Evolutionary conservation across 1,140 invertebrate genomes (phyloP), one percentile per base, ranked within the genome.

Genomic region (Penaeus vannamei): DNA sequence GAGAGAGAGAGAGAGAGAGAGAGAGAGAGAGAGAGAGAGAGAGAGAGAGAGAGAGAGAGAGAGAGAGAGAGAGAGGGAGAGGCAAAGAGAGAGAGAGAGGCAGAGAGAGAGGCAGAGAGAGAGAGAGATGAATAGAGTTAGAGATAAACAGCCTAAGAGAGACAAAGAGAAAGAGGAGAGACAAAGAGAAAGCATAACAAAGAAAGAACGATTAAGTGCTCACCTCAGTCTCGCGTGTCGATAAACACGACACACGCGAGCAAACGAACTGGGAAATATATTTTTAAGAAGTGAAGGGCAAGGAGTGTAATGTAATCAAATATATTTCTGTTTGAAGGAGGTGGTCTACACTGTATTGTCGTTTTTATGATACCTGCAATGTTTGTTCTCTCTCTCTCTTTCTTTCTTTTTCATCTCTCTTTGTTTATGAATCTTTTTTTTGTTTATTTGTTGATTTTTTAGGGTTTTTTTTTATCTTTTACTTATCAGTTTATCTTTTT

Each of bases 401-500:
- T 84, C 22, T 84, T 14, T 46, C n/a, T 80, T 36, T 80, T 36
- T 80, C 42, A n/a, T 80, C 77, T 80, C 32, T 80, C 20, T 80
- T 36, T 42, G 10, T 80, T 1, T 80, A 29, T 80, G 32, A 20
- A 20, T 36, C 22, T 36, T 36, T n/a, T n/a, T n/a, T n/a, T n/a
- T n/a, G n/a, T 79, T 36, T 36, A 12, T 77, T 26, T 32, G 20
- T 77, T 26, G 20, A n/a, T 36, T 14, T 20, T 36, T 79, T 36
- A 7, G 5, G 5, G n/a, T 79, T 36, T 79, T 36, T 79, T 36
- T 79, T 36, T 84, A 26, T 77, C 82, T 83, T 14, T 83, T 69
- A 85, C 42, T 77, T 85, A 85, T 85, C 32, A 36, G 42, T 72
- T 36, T 85, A 80, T 69, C 32, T 72, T 36, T 85, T 77, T 72